A percentile compares a stretch with the other conserved stretches of the same genome.
These are phyloP conservation scores for Drosophila dunni DNA, from an alignment of 1,140 invertebrate species.

Conservation along the genomic window DNA sequence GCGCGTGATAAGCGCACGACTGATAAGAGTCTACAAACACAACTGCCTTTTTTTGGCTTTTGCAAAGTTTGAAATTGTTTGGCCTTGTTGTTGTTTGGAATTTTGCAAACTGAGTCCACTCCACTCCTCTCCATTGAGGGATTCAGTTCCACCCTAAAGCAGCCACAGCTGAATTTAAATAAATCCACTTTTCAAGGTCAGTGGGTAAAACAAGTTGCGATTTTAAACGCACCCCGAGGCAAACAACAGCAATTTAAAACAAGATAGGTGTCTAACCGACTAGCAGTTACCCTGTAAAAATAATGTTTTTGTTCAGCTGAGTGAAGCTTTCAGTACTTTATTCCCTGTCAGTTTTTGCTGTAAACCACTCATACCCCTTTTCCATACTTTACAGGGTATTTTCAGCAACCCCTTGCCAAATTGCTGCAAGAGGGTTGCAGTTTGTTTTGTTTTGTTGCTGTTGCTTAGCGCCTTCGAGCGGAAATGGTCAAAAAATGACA, in stretches of 20 bases:
- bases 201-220: constrained; percentile 82
- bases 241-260: constrained; percentile 25
- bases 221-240: constrained; percentile 51
- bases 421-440: constrained; percentile 49
- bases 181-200: constrained; percentile 82
- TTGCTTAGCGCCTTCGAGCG: constrained; percentile 53
- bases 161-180: constrained; percentile 73
- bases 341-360: too few species aligned
- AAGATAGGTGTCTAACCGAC: neutral
- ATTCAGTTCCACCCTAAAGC: constrained; percentile 52
- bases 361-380: neutral
- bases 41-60: constrained; percentile 16
- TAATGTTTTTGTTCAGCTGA: neutral
- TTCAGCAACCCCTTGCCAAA: constrained; percentile 50
- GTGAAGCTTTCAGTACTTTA: neutral
- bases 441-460: constrained; percentile 51
- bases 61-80: constrained; percentile 33
- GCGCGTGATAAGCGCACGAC: constrained; percentile 56
- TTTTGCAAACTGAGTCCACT: constrained; percentile 53
- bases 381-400: constrained; percentile 23
- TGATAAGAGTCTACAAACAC: constrained; percentile 36
- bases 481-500: constrained; percentile 77
- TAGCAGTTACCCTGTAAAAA: constrained; percentile 16
- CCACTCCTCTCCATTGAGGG: neutral
- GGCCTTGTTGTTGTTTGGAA: constrained; percentile 39